phyloP scores from a whole-genome alignment of 2,113 vertebrate species.

The Psammodynastes pulverulentus region DNA sequence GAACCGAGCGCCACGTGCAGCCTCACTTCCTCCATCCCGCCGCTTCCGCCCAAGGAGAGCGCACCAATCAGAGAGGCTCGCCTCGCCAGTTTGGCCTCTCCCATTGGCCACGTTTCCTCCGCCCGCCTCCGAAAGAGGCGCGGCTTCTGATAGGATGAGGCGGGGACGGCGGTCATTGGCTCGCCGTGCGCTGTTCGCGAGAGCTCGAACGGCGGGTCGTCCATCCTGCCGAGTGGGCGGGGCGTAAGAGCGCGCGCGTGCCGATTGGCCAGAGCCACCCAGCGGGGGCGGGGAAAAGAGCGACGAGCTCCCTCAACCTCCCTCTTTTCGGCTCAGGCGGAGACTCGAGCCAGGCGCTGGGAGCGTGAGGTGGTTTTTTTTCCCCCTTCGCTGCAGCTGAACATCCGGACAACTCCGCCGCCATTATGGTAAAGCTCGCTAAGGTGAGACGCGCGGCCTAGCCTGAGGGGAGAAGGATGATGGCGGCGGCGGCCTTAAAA shows the following conservation, averaged over 20 bases:
- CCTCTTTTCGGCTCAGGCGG: slow-evolving; percentile 24
- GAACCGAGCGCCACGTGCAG: background rate
- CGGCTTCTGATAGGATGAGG: background rate
- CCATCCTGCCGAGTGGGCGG: background rate
- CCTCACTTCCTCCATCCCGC: background rate
- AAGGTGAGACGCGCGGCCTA: slow-evolving; percentile 39
- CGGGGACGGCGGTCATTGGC: background rate
- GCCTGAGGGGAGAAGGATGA: background rate
- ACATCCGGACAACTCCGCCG: slow-evolving; percentile 17
- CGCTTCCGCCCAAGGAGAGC: background rate
- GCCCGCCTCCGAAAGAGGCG: background rate
- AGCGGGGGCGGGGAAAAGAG: slow-evolving; percentile 12
- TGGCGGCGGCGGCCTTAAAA: background rate
- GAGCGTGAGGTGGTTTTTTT: background rate
- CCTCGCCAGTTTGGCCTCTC: background rate
- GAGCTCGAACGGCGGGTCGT: background rate
- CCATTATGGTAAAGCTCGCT: slow-evolving; percentile 47
- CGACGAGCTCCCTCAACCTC: background rate
- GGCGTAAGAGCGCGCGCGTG: background rate
- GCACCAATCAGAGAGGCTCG: background rate
- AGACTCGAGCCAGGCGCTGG: background rate
- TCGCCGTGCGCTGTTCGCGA: background rate
- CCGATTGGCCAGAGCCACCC: background rate
- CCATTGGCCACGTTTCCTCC: background rate
- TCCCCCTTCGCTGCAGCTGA: background rate